Evolutionary conservation across 2,888 invertebrate species (phyloP).

Genomic region (Therioaphis trifolii): DNA sequence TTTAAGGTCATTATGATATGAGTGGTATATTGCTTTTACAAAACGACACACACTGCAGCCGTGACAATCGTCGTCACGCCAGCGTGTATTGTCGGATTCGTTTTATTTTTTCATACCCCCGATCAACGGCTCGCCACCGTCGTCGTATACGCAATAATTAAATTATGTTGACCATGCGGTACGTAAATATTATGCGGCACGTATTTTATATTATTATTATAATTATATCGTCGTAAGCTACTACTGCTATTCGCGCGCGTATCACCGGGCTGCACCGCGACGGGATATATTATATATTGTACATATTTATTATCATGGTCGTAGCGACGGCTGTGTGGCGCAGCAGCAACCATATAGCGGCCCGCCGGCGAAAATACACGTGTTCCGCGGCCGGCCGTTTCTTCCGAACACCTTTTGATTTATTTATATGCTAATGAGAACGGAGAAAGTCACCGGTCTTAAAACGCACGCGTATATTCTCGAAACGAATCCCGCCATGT

Average conservation of each 20-base stretch:
- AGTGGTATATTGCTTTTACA: conserved; percentile 17
- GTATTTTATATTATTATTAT: too few species aligned
- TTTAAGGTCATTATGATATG: conserved; percentile 5
- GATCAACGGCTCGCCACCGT: neutral
- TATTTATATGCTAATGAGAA: conserved; percentile 53
- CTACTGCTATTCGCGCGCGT: too few species aligned
- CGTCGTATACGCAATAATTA: neutral
- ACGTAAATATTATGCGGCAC: too few species aligned
- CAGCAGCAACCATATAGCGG: neutral
- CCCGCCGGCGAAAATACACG: neutral
- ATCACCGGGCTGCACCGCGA: too few species aligned
- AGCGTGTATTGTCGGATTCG: conserved; percentile 7
- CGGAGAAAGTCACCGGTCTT: conserved; percentile 37
- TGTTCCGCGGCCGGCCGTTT: conserved; percentile 28
- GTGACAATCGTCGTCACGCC: conserved; percentile 48
- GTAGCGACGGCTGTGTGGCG: neutral
- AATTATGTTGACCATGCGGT: too few species aligned
- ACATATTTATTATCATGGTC: conserved; percentile 1
- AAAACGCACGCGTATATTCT: neutral
- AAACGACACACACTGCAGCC: conserved; percentile 29
- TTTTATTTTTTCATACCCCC: conserved; percentile 28
- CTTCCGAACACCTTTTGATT: conserved; percentile 38
- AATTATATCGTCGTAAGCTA: too few species aligned
- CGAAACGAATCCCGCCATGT: conserved; percentile 7
- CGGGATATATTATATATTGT: too few species aligned